Percentiles rank a stretch among this genome's conserved stretches.
These are phyloP conservation scores for Tupiocoris notatus DNA, from an alignment of 2,888 invertebrate genomes.

Conservation along the genomic window DNA sequence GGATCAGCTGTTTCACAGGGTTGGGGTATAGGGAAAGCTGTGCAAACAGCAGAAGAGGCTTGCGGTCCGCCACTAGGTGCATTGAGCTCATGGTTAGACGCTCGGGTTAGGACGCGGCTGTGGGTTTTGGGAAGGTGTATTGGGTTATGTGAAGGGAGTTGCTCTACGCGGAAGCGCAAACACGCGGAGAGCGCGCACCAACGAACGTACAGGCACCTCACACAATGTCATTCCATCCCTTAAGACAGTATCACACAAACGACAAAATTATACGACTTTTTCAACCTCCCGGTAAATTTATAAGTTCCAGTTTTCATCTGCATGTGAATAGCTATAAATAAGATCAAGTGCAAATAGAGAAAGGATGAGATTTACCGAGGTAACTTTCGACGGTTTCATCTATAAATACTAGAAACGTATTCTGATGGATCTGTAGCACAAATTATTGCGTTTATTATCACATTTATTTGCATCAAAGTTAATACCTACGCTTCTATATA, in stretches of 20 bases:
- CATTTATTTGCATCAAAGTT: too few relatives aligned
- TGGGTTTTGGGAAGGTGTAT: neutral
- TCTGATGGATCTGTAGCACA: too few relatives aligned
- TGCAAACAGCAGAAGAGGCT: neutral
- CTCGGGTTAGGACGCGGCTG: neutral
- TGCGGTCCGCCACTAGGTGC: neutral
- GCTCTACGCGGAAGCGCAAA: neutral
- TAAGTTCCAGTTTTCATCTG: too few relatives aligned
- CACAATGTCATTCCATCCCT: neutral
- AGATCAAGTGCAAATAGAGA: too few relatives aligned
- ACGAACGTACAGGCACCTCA: neutral
- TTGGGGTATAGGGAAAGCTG: neutral
- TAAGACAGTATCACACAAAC: neutral
- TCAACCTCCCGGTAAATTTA: too few relatives aligned
- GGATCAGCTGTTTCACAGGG: neutral
- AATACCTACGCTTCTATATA: too few relatives aligned
- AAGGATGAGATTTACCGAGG: too few relatives aligned
- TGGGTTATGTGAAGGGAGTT: neutral
- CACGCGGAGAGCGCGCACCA: neutral
- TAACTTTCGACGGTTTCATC: too few relatives aligned
- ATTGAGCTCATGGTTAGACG: neutral
- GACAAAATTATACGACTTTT: too few relatives aligned
- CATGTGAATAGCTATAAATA: too few relatives aligned
- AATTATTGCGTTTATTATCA: too few relatives aligned
- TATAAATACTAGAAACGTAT: too few relatives aligned